phyloP scores from a whole-genome alignment of 1,140 invertebrate genomes.

The Drosophila dunni region DNA sequence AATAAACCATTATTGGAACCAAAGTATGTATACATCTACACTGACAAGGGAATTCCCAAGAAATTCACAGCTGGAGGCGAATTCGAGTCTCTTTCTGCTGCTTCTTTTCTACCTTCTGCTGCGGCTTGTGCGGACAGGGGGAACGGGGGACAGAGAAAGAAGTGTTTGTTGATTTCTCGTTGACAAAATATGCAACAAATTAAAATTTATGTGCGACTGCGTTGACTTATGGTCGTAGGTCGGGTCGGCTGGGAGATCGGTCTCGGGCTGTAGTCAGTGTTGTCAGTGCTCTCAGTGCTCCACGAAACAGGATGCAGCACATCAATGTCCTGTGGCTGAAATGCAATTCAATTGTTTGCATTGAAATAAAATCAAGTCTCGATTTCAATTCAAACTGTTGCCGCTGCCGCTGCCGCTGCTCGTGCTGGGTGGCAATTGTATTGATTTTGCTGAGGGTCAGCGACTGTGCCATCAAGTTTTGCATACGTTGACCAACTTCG shows the following conservation, averaged over 20 bases:
- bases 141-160: background rate
- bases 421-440: slow-evolving; percentile 79
- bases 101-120: background rate
- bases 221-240: slow-evolving; percentile 63
- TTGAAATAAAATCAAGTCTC: slow-evolving; percentile 20
- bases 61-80: slow-evolving; percentile 83
- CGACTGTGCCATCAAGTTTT: slow-evolving; percentile 32
- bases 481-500: slow-evolving; percentile 25
- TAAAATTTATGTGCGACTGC: slow-evolving; percentile 82
- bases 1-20: slow-evolving; percentile 79
- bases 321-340: slow-evolving; percentile 75
- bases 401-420: slow-evolving; percentile 3
- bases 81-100: slow-evolving; percentile 22
- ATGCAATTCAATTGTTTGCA: slow-evolving; percentile 83
- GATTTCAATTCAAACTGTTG: slow-evolving; percentile 24
- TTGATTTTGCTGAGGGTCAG: slow-evolving; percentile 73
- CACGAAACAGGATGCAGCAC: slow-evolving; percentile 71
- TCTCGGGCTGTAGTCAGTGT: too few species aligned
- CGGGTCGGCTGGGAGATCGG: too few species aligned
- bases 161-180: slow-evolving; percentile 77
- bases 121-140: background rate
- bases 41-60: slow-evolving; percentile 81
- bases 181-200: slow-evolving; percentile 85
- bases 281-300: too few species aligned
- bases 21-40: slow-evolving; percentile 24